phyloP scores from a whole-genome alignment of 2,113 vertebrate genomes.

The Tapirus terrestris region DNA sequence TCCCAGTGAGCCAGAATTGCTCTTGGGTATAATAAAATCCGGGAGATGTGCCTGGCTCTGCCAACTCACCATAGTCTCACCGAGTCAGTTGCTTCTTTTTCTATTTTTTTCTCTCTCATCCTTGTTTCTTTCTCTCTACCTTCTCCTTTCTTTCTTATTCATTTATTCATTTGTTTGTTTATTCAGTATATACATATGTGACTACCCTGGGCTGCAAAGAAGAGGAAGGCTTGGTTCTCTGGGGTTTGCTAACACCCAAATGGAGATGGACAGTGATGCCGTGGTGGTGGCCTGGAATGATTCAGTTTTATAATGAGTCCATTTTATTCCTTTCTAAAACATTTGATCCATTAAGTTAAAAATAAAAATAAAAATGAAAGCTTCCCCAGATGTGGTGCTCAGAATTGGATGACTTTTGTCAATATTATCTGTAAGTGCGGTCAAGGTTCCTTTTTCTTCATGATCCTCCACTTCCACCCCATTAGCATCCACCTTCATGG shows the following conservation, averaged over 20 bases:
- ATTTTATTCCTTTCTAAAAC: neutral
- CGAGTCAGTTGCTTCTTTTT: neutral
- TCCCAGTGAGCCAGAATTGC: neutral
- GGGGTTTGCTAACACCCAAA: neutral
- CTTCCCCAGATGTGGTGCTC: neutral
- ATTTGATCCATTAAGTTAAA: neutral
- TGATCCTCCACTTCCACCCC: fast-evolving
- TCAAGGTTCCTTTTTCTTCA: neutral
- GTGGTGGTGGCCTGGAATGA: neutral
- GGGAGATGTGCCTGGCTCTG: neutral
- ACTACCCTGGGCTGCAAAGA: neutral
- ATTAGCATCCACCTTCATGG: no score
- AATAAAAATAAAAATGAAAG: neutral
- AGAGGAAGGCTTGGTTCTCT: no score
- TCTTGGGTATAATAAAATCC: neutral
- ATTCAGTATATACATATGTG: neutral
- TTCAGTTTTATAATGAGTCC: neutral
- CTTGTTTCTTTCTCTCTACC: neutral
- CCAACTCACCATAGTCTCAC: neutral
- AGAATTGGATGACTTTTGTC: neutral
- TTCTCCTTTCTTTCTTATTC: neutral
- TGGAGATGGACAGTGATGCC: neutral
- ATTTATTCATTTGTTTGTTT: neutral
- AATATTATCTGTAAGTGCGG: neutral
- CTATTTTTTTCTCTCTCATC: neutral